phyloP scores from a whole-genome alignment of 2,797 vertebrate species.

The Phalloptychus januarius region DNA sequence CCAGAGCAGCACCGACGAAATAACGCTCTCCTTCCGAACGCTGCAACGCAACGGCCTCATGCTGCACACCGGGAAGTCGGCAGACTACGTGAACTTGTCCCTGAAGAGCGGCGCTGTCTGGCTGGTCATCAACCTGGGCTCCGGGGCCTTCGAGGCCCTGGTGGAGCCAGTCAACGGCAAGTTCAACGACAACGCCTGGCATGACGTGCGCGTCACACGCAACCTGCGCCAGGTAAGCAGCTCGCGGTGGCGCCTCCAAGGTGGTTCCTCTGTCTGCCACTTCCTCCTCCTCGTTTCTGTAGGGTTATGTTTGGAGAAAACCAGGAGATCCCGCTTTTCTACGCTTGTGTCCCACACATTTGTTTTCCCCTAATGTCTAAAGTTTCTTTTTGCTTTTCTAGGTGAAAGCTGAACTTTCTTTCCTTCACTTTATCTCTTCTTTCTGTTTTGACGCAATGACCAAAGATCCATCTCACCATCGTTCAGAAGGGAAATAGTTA shows the following conservation, averaged over 20 bases:
- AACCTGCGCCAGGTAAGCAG: slow-evolving; percentile 96
- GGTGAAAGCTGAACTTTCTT: slow-evolving; percentile 17
- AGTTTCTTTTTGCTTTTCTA: slow-evolving; percentile 30
- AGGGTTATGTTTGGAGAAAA: neutral
- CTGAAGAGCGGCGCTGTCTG: slow-evolving; percentile 93
- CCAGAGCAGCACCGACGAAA: slow-evolving; percentile 97
- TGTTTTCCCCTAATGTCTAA: slow-evolving; percentile 19
- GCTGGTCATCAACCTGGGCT: slow-evolving; percentile 97
- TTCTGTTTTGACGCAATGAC: neutral
- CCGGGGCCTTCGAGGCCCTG: slow-evolving; percentile 93
- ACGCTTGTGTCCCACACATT: slow-evolving; percentile 4
- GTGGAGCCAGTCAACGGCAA: slow-evolving; percentile 96
- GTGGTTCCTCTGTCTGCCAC: slow-evolving; percentile 21
- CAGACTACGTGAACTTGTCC: slow-evolving; percentile 95
- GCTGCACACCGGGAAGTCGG: slow-evolving; percentile 95
- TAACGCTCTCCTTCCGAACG: slow-evolving; percentile 94
- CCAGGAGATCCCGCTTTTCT: neutral
- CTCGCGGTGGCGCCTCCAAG: slow-evolving; percentile 25
- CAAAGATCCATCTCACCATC: slow-evolving; percentile 38
- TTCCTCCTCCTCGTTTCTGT: slow-evolving; percentile 12
- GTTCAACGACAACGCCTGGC: slow-evolving; percentile 95
- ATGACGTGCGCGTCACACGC: slow-evolving; percentile 92
- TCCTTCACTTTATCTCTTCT: neutral
- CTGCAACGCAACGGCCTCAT: slow-evolving; percentile 93
- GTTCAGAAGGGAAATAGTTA: neutral